Conservation (phyloP, 2,888 invertebrate species). For the Meghimatium bilineatum region DNA sequence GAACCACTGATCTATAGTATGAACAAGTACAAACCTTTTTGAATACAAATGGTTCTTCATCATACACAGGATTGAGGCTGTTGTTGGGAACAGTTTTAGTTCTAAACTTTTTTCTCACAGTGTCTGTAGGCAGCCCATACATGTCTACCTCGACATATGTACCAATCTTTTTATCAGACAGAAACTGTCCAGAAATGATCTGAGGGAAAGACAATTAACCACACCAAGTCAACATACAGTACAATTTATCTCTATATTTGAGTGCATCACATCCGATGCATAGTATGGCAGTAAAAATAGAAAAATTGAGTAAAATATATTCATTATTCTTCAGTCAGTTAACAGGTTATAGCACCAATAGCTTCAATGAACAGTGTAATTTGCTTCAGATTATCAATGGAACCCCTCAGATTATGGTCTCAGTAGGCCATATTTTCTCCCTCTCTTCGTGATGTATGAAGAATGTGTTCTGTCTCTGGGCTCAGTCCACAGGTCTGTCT, state of each 20-base stretch:
- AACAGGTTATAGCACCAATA: too few relatives aligned
- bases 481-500: too few relatives aligned
- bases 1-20: too few relatives aligned
- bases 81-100: constrained; percentile 93
- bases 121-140: constrained; percentile 97
- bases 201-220: constrained; percentile 60
- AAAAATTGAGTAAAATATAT: too few relatives aligned
- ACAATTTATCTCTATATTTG: neutral
- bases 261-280: neutral
- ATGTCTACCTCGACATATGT: constrained; percentile 98
- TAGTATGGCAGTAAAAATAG: too few relatives aligned
- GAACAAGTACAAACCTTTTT: constrained; percentile 85
- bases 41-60: constrained; percentile 95
- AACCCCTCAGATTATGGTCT: too few relatives aligned
- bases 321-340: too few relatives aligned
- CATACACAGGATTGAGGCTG: constrained; percentile 95
- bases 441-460: too few relatives aligned
- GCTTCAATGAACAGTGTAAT: too few relatives aligned
- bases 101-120: constrained; percentile 87
- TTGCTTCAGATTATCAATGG: too few relatives aligned
- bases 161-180: constrained; percentile 92
- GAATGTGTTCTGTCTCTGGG: too few relatives aligned
- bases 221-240: neutral
- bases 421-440: too few relatives aligned
- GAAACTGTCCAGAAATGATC: constrained; percentile 94